Percentiles rank a stretch among this genome's conserved stretches.
Evolutionary conservation across 2,888 invertebrate genomes (phyloP).

Genomic region (Cantharis flavilabris): DNA sequence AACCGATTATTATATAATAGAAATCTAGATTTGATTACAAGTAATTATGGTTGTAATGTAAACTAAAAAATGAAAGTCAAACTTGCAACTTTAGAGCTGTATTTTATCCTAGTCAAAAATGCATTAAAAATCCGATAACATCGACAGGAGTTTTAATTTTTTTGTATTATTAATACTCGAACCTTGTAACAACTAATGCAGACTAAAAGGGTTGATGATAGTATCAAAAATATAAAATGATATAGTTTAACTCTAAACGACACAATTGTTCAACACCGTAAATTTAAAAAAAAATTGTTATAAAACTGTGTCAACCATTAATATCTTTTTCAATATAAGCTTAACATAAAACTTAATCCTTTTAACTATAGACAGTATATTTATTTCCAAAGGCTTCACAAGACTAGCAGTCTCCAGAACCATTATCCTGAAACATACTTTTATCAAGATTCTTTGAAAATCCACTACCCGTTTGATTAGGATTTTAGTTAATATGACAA

Average conservation of each 20-base stretch:
- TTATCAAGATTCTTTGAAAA: neutral
- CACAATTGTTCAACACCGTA: neutral
- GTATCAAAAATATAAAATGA: neutral
- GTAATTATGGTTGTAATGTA: neutral
- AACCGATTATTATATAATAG: neutral
- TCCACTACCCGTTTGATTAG: neutral
- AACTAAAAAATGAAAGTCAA: neutral
- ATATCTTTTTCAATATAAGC: neutral
- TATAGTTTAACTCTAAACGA: neutral
- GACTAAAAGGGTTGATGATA: neutral
- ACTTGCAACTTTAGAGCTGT: neutral
- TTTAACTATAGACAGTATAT: too few relatives aligned
- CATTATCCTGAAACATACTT: neutral
- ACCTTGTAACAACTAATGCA: neutral
- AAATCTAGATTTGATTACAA: neutral
- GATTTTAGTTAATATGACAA: neutral
- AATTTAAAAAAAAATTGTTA: neutral
- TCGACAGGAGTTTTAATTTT: neutral
- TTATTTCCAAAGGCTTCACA: neutral
- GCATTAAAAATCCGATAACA: neutral
- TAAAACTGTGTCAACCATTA: neutral
- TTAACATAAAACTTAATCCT: neutral
- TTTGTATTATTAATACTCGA: neutral
- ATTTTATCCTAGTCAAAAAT: neutral
- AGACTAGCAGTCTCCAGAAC: neutral